These are phyloP conservation scores for Palythoa heliodiscus DNA, from an alignment of 92 coral and sea anemone species.

Conservation along the genomic window DNA sequence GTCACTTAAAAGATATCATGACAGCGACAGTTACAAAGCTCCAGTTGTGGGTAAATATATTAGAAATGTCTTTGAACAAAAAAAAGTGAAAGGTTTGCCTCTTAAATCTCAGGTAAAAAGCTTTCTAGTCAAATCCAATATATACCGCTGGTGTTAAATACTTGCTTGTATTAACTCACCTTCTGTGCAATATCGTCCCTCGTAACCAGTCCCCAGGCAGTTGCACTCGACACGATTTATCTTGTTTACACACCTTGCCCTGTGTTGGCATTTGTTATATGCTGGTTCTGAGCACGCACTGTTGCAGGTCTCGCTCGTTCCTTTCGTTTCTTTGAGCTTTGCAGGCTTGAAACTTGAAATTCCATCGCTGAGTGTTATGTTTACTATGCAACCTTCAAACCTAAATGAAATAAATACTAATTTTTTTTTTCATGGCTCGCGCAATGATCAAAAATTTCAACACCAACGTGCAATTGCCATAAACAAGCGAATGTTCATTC, in stretches of 20 bases:
- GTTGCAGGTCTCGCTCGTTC: slow-evolving; percentile 59
- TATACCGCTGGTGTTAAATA: neutral
- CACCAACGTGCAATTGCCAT: neutral
- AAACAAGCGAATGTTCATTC: neutral
- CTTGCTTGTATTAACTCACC: slow-evolving; percentile 50
- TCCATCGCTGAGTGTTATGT: slow-evolving; percentile 44
- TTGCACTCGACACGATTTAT: slow-evolving; percentile 70
- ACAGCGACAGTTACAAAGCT: too few relatives aligned
- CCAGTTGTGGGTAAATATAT: too few relatives aligned
- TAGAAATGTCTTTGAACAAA: neutral
- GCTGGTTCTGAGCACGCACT: slow-evolving; percentile 67
- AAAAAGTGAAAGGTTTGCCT: too few relatives aligned
- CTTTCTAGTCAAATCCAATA: neutral
- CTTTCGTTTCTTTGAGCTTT: slow-evolving; percentile 40
- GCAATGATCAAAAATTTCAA: neutral
- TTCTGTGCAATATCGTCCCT: slow-evolving; percentile 69
- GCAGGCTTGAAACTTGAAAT: slow-evolving; percentile 40
- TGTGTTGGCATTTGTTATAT: slow-evolving; percentile 63
- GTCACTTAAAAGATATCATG: too few relatives aligned
- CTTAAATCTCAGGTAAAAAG: neutral
- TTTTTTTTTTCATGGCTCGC: neutral
- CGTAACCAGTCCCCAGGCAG: slow-evolving; percentile 83
- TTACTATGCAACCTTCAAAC: slow-evolving; percentile 76
- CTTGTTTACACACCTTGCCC: slow-evolving; percentile 64
- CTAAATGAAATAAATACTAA: slow-evolving; percentile 19